Evolutionary conservation across 1,140 invertebrate species (phyloP).

Genomic region (Myzus persicae): DNA sequence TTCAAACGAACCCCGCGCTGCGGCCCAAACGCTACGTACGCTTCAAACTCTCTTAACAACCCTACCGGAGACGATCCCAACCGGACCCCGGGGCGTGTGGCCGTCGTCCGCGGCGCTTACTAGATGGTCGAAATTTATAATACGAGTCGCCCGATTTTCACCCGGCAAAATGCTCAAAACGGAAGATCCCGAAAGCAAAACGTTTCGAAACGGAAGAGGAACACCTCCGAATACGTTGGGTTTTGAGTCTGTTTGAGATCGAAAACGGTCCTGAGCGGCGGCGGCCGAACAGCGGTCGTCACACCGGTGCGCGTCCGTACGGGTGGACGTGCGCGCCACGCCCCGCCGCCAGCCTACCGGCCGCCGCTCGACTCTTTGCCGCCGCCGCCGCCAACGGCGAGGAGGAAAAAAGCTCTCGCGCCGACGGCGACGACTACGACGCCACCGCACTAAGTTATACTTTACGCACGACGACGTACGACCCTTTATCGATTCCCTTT

Average conservation of each 20-base stretch:
- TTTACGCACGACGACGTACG: not conserved
- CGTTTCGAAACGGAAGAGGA: not conserved
- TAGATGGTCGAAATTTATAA: not conserved
- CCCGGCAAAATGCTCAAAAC: not conserved
- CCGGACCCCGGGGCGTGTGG: not conserved
- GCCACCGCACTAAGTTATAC: not conserved
- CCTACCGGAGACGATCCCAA: not conserved
- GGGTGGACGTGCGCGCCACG: not conserved
- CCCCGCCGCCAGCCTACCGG: not conserved
- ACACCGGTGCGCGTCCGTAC: not conserved
- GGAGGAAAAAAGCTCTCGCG: conserved; percentile 36
- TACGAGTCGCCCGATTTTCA: not conserved
- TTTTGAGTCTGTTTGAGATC: too few species aligned
- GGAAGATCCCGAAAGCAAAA: not conserved
- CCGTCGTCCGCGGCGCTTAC: not conserved
- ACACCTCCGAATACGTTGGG: not conserved
- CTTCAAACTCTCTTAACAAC: not conserved
- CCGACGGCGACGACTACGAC: not conserved
- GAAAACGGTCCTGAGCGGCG: not conserved
- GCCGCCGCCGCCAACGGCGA: not conserved
- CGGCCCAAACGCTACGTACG: not conserved
- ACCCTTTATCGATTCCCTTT: conserved; percentile 48
- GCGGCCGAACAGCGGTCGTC: conserved; percentile 35
- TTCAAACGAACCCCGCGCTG: not conserved
- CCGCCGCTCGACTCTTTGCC: not conserved